Evolutionary conservation across 1,140 invertebrate genomes (phyloP), one percentile per base, ranked within the genome.

Genomic region (Ooceraea biroi): DNA sequence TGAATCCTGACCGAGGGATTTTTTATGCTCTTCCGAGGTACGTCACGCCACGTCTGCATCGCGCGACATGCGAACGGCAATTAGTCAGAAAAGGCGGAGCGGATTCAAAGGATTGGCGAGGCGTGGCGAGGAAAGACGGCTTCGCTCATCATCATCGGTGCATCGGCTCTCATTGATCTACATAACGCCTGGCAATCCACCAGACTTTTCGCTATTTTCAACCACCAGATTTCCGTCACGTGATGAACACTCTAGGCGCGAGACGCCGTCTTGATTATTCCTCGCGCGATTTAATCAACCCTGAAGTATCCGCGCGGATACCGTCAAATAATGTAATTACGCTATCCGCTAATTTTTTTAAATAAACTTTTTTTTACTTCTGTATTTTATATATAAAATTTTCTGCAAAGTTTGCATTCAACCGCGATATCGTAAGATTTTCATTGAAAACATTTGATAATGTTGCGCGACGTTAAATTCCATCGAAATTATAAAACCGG

Each of bases 31-130:
- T 30, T 41, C 0, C 17, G 41, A 17, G 22, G 1, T 12, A 11
- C 10, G 46, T 41, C 19, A 46, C 4, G 25, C 41, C 11, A 41
- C 55, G 41, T 63, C 76, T 7, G 5, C 46, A 10, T 3, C 10
- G 57, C 44, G 8, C 12, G 71, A 78, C 60, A 10, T 66, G n/a
- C 22, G 7, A 65, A 50, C n/a, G 66, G 87, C 71, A 92, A 92
- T 92, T 92, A 92, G 91, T 85, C n/a, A 63, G 82, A 86, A 90
- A 92, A 91, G 91, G 90, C 91, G 91, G 91, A 86, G 89, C 36
- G 74, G 66, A 87, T 86, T 87, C 83, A 92, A 92, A 92, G 90
- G 91, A 92, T 92, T 92, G 90, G 66, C 85, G 7, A 92, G 91
- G 91, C 91, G 91, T 91, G 86, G 82, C 85, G 65, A 48, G 30